Evolutionary conservation across 2,888 invertebrate genomes (phyloP).

Genomic region (Drosophila trichaetosa): DNA sequence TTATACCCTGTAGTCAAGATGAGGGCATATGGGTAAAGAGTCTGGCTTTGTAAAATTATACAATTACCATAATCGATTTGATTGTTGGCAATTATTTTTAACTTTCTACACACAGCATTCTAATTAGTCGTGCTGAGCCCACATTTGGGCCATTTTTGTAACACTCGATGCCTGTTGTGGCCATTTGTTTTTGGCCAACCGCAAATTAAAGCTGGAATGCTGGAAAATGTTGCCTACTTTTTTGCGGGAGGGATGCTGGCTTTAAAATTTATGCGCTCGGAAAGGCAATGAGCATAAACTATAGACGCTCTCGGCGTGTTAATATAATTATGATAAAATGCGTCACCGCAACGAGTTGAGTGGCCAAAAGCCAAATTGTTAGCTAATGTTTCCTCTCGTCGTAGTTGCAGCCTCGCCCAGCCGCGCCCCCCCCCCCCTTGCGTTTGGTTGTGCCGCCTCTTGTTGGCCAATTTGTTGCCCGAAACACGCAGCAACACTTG

Average conservation of each 20-base stretch:
- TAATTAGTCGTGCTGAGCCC: background rate
- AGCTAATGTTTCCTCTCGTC: slow-evolving; percentile 48
- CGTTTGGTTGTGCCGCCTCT: slow-evolving; percentile 26
- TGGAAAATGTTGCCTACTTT: slow-evolving; percentile 58
- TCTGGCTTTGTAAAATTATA: background rate
- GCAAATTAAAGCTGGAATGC: slow-evolving; percentile 30
- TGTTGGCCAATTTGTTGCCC: slow-evolving; percentile 77
- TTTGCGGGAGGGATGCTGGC: slow-evolving; percentile 10
- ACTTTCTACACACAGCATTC: background rate
- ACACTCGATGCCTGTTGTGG: background rate
- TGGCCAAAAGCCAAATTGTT: slow-evolving; percentile 65
- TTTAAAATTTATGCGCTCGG: slow-evolving; percentile 57
- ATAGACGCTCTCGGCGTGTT: slow-evolving; percentile 56
- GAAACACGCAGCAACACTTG: slow-evolving; percentile 79
- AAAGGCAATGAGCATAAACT: slow-evolving; percentile 28
- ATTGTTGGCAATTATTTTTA: background rate
- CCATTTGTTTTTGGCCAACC: background rate
- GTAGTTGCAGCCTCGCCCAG: background rate
- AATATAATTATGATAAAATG: slow-evolving; percentile 79
- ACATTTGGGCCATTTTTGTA: background rate
- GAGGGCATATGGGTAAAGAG: background rate
- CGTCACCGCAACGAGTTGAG: slow-evolving; percentile 79
- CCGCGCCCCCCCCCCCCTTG: background rate
- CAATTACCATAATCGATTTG: background rate
- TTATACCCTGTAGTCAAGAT: slow-evolving; percentile 5